These are phyloP conservation scores for Euphonia xanthogaster DNA, from an alignment of 2,797 vertebrate species.

Conservation along the genomic window DNA sequence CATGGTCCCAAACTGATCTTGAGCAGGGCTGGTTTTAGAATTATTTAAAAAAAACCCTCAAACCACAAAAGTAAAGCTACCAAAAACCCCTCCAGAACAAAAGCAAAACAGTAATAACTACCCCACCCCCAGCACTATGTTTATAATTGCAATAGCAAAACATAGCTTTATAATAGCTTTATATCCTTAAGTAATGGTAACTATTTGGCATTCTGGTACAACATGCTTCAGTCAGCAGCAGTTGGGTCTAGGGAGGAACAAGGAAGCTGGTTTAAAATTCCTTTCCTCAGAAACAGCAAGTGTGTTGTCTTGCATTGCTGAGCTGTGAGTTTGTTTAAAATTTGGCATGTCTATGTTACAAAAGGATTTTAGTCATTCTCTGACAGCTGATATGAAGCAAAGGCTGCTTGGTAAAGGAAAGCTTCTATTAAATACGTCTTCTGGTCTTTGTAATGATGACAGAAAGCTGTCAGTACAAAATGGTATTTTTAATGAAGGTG, in stretches of 20 bases:
- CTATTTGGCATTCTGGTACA: not conserved
- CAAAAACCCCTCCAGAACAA: not conserved
- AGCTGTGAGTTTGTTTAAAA: slow-evolving; percentile 35
- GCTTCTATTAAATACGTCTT: slow-evolving; percentile 20
- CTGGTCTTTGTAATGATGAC: not conserved
- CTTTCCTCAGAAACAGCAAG: not conserved
- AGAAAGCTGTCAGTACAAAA: not conserved
- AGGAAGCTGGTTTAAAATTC: not conserved
- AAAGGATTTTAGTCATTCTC: not conserved
- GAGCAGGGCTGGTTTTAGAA: not conserved
- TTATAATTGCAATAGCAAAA: not conserved
- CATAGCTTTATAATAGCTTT: not conserved
- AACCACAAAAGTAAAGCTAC: not conserved
- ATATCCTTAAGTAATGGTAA: not conserved
- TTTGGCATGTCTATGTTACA: not conserved
- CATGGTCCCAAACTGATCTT: not conserved
- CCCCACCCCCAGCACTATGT: not conserved
- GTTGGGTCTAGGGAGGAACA: not conserved
- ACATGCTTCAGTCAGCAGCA: not conserved
- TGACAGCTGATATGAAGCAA: not conserved
- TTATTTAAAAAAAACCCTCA: not conserved
- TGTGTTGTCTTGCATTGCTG: slow-evolving; percentile 23
- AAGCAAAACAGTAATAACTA: not conserved
- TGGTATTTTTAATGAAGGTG: not conserved
- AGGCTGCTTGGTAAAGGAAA: not conserved